Base-by-base conservation (phyloP, 2,888 invertebrate species). In the Hypolimnas misippus region DNA sequence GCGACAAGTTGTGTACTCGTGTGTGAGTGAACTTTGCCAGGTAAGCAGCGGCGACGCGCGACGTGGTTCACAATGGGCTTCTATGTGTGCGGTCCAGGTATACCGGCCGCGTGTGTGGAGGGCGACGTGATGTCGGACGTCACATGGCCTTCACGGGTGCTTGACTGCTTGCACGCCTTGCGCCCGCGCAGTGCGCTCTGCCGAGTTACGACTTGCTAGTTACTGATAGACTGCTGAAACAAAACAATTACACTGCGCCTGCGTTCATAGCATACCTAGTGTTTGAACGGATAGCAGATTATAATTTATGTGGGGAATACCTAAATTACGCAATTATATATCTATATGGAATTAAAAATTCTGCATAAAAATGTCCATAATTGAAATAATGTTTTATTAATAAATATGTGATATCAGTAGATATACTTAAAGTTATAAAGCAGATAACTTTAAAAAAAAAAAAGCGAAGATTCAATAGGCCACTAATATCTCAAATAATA, bases 81-180 rank as follows among this genome's bases (percentile, higher is more conserved):
- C 63, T 60, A 51, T 70, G 68, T 67, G 70, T 74, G 72, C 65
- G 64, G 54, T 61, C 70, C 70, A 74, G 73, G 74, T 75, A 77
- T 76, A n/a, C 62, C 71, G 68, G 70, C 70, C 75, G 73, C 64
- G 73, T 71, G 73, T 70, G 66, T 72, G 73, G 73, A 64, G 68
- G 67, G 69, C 70, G 77, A 75, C 75, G 78, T 84, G 83, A 83
- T 83, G 84, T 82, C 73, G 77, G 54, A 62, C 65, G 78, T 77
- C 78, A 78, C 77, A 76, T 83, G 89, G 82, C 89, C 88, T 88
- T 89, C 87, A 86, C 84, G 84, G 84, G 63, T 81, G 83, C 77
- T 79, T 83, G 84, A 84, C 60, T 81, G 83, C 77, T 79, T 83
- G 84, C 74, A 76, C 81, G 76, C 76, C 73, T 74, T 73, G 73